Percentiles rank a stretch among this genome's conserved stretches.
phyloP scores from a whole-genome alignment of 2,797 vertebrate genomes.

The Brachyrhaphis roseni region DNA sequence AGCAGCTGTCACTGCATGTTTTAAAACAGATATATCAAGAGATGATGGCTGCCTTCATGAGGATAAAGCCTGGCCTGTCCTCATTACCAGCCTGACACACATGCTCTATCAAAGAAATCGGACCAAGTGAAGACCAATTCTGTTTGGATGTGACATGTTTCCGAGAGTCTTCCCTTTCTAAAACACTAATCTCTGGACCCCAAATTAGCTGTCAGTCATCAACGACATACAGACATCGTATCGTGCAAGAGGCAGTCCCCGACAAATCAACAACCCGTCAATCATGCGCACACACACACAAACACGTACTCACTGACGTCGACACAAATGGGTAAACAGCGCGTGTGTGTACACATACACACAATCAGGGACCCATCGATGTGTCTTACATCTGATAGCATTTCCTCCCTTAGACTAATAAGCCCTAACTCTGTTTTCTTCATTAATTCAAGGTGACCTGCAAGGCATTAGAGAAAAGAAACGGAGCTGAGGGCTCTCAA shows the following conservation, averaged over 20 bases:
- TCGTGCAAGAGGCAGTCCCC: conserved; percentile 61
- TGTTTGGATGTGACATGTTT: conserved; percentile 48
- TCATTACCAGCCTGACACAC: conserved; percentile 67
- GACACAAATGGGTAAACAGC: conserved; percentile 30
- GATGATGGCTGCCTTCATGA: conserved; percentile 49
- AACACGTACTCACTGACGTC: conserved; percentile 31
- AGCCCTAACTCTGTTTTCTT: conserved; percentile 48
- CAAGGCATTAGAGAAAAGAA: conserved; percentile 36
- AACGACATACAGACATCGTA: conserved; percentile 59
- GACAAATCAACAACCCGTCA: conserved; percentile 76
- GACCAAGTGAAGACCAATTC: conserved; percentile 66
- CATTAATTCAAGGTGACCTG: conserved; percentile 69
- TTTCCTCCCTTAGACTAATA: conserved; percentile 49
- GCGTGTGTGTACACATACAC: not conserved
- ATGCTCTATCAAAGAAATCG: conserved; percentile 58
- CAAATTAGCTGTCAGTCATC: conserved; percentile 82
- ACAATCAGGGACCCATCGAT: conserved; percentile 9
- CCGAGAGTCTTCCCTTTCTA: conserved; percentile 64
- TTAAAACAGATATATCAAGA: conserved; percentile 34
- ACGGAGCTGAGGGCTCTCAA: conserved; percentile 38
- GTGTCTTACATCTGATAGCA: conserved; percentile 30
- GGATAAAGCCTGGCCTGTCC: conserved; percentile 50
- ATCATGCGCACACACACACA: conserved; percentile 47
- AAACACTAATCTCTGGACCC: conserved; percentile 77
- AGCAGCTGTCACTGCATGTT: conserved; percentile 50